Evolutionary conservation across 2,113 vertebrate genomes (phyloP).

Genomic region (Apodemus speciosus): DNA sequence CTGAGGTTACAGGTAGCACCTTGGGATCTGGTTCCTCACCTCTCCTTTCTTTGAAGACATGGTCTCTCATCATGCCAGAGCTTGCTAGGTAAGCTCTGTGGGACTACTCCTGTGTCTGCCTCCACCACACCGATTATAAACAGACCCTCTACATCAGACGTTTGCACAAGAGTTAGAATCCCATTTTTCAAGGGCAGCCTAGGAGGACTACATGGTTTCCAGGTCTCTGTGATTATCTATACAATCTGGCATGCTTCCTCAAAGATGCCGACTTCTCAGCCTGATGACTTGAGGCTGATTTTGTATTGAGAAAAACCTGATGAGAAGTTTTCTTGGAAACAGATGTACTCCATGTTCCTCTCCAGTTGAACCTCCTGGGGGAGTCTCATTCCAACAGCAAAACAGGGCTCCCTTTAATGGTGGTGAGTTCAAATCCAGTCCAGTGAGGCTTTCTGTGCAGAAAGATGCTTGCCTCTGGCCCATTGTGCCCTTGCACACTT

Average conservation of each 20-base stretch:
- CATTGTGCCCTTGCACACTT: background rate
- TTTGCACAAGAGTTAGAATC: too few species aligned
- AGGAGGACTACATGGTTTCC: background rate
- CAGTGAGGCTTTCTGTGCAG: background rate
- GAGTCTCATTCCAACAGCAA: background rate
- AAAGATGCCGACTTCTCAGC: background rate
- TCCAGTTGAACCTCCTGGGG: background rate
- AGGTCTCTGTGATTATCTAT: background rate
- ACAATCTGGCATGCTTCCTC: conserved; percentile 8
- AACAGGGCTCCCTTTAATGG: background rate
- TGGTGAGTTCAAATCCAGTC: background rate
- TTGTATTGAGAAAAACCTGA: background rate
- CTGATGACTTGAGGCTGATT: conserved; percentile 5
- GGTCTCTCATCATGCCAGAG: too few species aligned
- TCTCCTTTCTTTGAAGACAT: too few species aligned
- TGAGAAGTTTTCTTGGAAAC: background rate
- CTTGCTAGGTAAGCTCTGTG: too few species aligned
- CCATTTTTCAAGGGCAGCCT: background rate
- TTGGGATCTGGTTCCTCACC: too few species aligned
- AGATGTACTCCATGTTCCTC: background rate
- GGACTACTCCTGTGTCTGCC: too few species aligned
- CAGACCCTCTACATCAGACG: too few species aligned
- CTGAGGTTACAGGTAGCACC: too few species aligned
- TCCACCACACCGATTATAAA: too few species aligned
- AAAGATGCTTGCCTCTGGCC: background rate